These are phyloP conservation scores for Thereva nobilitata DNA, from an alignment of 2,888 invertebrate genomes.

Conservation along the genomic window DNA sequence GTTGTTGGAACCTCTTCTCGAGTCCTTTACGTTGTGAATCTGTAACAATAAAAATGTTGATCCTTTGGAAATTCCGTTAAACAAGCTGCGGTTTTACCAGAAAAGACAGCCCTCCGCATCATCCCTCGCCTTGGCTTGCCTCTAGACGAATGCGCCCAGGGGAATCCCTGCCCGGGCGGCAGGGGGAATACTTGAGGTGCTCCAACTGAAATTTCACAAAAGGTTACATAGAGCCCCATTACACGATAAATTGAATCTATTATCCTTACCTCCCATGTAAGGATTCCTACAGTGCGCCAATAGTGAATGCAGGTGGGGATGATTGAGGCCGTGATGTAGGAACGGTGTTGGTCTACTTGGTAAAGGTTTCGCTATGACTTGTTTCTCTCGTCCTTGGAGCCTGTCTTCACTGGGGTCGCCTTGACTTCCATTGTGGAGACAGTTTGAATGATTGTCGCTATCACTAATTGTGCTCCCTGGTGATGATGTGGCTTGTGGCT, in stretches of 20 bases:
- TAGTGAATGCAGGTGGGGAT: constrained; percentile 80
- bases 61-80: constrained; percentile 3
- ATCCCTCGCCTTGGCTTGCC: constrained; percentile 94
- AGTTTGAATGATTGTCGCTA: constrained; percentile 56
- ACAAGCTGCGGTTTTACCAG: constrained; percentile 55
- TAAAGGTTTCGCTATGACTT: constrained; percentile 78
- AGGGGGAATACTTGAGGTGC: constrained; percentile 65
- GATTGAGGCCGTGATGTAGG: constrained; percentile 72
- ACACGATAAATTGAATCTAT: not conserved
- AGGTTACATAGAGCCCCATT: not conserved
- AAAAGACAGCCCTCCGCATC: constrained; percentile 97
- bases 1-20: constrained; percentile 93
- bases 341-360: constrained; percentile 72
- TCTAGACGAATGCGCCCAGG: constrained; percentile 89
- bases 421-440: constrained; percentile 36
- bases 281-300: constrained; percentile 83
- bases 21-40: constrained; percentile 94
- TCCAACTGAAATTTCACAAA: constrained; percentile 55
- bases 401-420: constrained; percentile 48
- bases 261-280: constrained; percentile 68
- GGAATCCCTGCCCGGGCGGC: constrained; percentile 68
- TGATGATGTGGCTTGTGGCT: constrained; percentile 58
- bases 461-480: constrained; percentile 59
- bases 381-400: constrained; percentile 51
- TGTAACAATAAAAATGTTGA: constrained; percentile 44